Evolutionary conservation across 2,888 invertebrate genomes (phyloP).

Genomic region (Ernsta delagoae): DNA sequence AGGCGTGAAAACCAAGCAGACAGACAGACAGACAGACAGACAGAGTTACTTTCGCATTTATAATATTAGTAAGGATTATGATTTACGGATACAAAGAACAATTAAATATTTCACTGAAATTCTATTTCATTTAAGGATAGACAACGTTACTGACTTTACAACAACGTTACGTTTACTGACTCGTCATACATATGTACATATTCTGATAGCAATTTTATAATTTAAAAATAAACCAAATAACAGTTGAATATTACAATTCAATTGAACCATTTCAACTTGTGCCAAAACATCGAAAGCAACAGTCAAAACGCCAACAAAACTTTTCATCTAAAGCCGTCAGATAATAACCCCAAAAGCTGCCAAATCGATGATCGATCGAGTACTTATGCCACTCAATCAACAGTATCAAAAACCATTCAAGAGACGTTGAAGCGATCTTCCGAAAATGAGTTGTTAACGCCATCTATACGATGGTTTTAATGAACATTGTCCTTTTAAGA

Average conservation of each 20-base stretch:
- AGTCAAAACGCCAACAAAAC: slow-evolving; percentile 29
- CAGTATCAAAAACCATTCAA: slow-evolving; percentile 20
- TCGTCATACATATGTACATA: too few species aligned
- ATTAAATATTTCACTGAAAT: too few species aligned
- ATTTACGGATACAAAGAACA: too few species aligned
- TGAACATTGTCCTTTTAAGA: not conserved
- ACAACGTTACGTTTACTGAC: too few species aligned
- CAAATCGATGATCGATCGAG: slow-evolving; percentile 26
- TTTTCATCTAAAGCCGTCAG: slow-evolving; percentile 15
- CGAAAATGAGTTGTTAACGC: slow-evolving; percentile 1
- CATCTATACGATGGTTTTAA: not conserved
- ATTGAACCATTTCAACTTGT: not conserved
- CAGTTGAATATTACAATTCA: slow-evolving; percentile 10
- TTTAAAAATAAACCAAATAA: too few species aligned
- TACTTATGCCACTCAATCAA: slow-evolving; percentile 30
- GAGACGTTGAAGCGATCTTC: slow-evolving; percentile 14
- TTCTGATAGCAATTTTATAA: too few species aligned
- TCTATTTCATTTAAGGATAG: too few species aligned
- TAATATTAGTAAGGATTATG: too few species aligned
- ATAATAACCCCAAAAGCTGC: slow-evolving; percentile 19
- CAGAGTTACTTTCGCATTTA: too few species aligned
- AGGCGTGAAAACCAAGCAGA: too few species aligned
- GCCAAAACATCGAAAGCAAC: slow-evolving; percentile 14
- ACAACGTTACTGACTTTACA: too few species aligned
- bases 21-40: too few species aligned